A percentile compares a stretch with the other conserved stretches of the same genome.
phyloP scores from a whole-genome alignment of 2,113 vertebrate genomes.

The Microcebus jonahi region DNA sequence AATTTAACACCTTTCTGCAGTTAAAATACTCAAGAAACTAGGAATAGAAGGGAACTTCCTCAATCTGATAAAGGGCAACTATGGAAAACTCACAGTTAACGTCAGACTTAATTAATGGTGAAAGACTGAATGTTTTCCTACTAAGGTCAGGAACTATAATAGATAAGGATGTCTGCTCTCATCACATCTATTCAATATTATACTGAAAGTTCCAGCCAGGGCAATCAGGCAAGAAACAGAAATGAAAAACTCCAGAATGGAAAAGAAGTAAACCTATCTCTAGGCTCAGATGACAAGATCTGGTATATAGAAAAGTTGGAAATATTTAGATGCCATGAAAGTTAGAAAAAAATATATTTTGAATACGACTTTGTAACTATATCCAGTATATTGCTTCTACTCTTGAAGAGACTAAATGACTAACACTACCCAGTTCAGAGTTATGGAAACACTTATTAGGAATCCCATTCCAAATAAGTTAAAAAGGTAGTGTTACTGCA shows the following conservation, averaged over 20 bases:
- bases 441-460: conserved; percentile 34
- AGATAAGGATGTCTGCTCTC: background rate
- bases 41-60: background rate
- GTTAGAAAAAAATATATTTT: conserved; percentile 21
- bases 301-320: background rate
- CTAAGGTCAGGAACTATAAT: background rate
- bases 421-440: conserved; percentile 22
- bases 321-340: conserved; percentile 39
- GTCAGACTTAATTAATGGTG: conserved; percentile 10
- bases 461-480: conserved; percentile 18
- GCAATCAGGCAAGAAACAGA: conserved; percentile 31
- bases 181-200: background rate
- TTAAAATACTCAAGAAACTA: conserved; percentile 40
- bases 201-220: background rate
- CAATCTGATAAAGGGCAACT: background rate
- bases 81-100: background rate
- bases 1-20: background rate
- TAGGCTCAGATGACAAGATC: conserved; percentile 32
- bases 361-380: conserved; percentile 25
- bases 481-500: background rate
- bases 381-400: background rate
- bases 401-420: background rate
- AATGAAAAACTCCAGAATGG: background rate
- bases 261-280: conserved; percentile 17
- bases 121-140: background rate